These are phyloP conservation scores for Meliscaeva auricollis DNA, from an alignment of 2,888 invertebrate species.

Conservation along the genomic window DNA sequence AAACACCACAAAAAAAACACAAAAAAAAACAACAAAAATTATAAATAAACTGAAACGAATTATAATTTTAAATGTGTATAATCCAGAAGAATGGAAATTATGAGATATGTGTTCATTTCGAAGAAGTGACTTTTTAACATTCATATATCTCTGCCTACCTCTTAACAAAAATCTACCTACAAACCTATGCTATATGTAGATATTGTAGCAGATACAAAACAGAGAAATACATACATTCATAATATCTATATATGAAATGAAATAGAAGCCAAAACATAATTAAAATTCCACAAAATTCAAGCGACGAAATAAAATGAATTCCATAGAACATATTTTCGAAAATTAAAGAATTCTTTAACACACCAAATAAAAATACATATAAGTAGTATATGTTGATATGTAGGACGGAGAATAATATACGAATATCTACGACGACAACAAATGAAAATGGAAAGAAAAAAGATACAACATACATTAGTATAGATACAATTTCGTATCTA, in stretches of 20 bases:
- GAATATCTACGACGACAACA: neutral
- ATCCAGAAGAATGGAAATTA: conserved; percentile 58
- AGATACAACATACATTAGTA: conserved; percentile 17
- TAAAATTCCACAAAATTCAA: conserved; percentile 77
- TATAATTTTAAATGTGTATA: conserved; percentile 39
- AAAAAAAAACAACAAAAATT: conserved; percentile 34
- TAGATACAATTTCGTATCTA: conserved; percentile 30
- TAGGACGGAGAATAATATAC: neutral
- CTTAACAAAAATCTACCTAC: too few species aligned
- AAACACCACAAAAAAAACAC: conserved; percentile 43
- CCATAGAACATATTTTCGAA: conserved; percentile 75
- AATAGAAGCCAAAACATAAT: conserved; percentile 77
- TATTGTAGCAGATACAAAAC: neutral
- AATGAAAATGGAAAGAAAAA: neutral
- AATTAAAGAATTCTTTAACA: conserved; percentile 75
- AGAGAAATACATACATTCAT: too few species aligned
- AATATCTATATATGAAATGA: conserved; percentile 47
- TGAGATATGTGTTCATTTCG: conserved; percentile 68
- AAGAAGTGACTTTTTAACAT: conserved; percentile 48
- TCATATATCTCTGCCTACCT: neutral
- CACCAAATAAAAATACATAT: conserved; percentile 7
- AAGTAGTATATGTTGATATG: neutral
- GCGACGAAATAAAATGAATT: conserved; percentile 76
- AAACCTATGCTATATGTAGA: too few species aligned
- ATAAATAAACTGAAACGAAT: conserved; percentile 42